Conservation (phyloP, 2,888 invertebrate species). For the Nasonovia ribisnigri region DNA sequence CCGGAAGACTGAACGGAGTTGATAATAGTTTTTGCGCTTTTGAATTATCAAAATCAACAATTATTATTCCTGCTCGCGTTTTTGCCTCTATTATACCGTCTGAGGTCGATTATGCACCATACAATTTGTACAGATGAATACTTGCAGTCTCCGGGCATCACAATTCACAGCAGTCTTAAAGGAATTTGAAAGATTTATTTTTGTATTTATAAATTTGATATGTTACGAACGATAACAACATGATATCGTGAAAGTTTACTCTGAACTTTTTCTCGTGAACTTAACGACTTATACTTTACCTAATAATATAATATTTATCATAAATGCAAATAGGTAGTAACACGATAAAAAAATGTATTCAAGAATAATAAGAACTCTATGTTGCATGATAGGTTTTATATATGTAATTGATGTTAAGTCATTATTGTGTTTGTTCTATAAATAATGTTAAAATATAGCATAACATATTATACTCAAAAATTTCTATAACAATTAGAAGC, state of each 20-base stretch:
- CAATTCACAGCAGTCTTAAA: neutral
- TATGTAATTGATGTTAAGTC: no score
- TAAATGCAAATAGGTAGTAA: neutral
- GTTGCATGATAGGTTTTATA: no score
- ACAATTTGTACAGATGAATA: constrained; percentile 7
- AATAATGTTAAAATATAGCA: neutral
- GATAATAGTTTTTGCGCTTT: constrained; percentile 25
- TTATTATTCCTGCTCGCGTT: neutral
- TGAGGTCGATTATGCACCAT: neutral
- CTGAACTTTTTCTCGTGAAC: neutral
- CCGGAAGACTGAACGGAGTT: constrained; percentile 9
- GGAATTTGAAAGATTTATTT: neutral
- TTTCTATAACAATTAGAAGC: neutral
- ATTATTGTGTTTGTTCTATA: no score
- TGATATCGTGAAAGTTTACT: neutral
- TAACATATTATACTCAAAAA: neutral
- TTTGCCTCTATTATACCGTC: neutral
- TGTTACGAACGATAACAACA: neutral
- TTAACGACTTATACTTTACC: neutral
- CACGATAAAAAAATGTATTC: neutral
- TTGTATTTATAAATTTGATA: neutral
- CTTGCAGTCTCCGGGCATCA: neutral
- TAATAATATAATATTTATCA: neutral
- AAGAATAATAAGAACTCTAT: neutral
- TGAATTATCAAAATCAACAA: constrained; percentile 42